Evolutionary conservation across 2,113 vertebrate genomes (phyloP).

Genomic region (Epinephelus cyanopodus): DNA sequence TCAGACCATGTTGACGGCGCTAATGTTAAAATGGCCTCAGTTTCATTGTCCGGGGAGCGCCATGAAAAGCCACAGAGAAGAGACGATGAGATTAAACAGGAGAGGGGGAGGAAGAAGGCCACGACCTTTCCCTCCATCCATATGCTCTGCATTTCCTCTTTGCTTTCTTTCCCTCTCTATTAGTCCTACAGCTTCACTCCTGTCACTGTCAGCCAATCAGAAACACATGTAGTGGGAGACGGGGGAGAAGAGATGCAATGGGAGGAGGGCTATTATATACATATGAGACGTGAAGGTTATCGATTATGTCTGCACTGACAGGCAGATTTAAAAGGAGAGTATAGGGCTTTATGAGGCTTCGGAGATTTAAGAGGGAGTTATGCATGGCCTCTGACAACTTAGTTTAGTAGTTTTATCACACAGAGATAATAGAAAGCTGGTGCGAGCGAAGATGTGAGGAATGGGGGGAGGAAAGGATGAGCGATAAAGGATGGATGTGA

Average conservation of each 20-base stretch:
- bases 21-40: not conserved
- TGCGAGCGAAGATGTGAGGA: slow-evolving; percentile 13
- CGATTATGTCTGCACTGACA: slow-evolving; percentile 40
- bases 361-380: slow-evolving; percentile 39
- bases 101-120: slow-evolving; percentile 29
- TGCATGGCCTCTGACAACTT: slow-evolving; percentile 44
- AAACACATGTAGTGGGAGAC: slow-evolving; percentile 52
- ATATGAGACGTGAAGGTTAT: slow-evolving; percentile 39
- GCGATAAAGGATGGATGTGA: not conserved
- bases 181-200: slow-evolving; percentile 35
- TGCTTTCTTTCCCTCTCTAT: slow-evolving; percentile 21
- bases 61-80: not conserved
- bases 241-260: slow-evolving; percentile 3
- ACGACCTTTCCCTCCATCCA: slow-evolving; percentile 37
- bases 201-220: slow-evolving; percentile 45
- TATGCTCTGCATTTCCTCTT: slow-evolving; percentile 56
- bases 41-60: not conserved
- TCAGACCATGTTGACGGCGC: too few relatives aligned
- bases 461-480: not conserved
- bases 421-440: slow-evolving; percentile 42
- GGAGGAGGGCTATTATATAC: slow-evolving; percentile 12
- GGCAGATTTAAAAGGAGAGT: slow-evolving; percentile 56
- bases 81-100: slow-evolving; percentile 33
- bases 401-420: slow-evolving; percentile 56
- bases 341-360: slow-evolving; percentile 30